Percentiles rank a stretch among this genome's conserved stretches.
These are phyloP conservation scores for Trachemys scripta DNA, from an alignment of 2,113 vertebrate species.

Conservation along the genomic window DNA sequence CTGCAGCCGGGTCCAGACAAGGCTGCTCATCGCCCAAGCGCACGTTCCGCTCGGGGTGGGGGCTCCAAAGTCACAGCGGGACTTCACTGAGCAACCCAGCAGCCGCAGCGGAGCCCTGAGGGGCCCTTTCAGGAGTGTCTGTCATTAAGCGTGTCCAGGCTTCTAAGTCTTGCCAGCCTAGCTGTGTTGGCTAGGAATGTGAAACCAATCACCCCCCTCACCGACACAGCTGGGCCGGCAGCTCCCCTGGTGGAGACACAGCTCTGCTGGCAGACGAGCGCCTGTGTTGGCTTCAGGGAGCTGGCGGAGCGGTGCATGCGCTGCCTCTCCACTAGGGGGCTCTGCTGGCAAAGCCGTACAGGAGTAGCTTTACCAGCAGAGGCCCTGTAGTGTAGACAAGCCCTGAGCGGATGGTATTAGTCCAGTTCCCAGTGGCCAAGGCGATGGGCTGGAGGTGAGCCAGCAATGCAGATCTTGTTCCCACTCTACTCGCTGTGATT, in stretches of 20 bases:
- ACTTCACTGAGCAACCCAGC: not conserved
- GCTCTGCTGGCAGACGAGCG: not conserved
- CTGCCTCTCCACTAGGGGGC: not conserved
- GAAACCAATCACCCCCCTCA: not conserved
- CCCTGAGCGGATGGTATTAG: not conserved
- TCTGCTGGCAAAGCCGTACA: not conserved
- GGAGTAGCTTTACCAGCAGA: too few species aligned
- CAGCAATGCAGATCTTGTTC: too few species aligned
- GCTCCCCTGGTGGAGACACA: not conserved
- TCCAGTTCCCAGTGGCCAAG: not conserved
- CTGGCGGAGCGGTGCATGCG: not conserved
- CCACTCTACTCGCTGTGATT: too few species aligned
- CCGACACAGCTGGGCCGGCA: not conserved
- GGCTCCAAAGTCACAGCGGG: not conserved
- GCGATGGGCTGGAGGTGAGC: too few species aligned
- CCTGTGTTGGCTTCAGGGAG: not conserved
- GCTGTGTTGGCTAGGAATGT: too few species aligned
- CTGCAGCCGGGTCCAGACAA: not conserved
- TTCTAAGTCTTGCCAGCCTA: not conserved
- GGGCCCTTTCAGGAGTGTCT: not conserved
- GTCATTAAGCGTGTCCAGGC: too few species aligned
- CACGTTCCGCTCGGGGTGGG: too few species aligned
- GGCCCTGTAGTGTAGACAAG: not conserved
- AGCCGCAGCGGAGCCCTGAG: too few species aligned
- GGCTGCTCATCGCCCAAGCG: not conserved